These are phyloP conservation scores for Rhinichthys klamathensis DNA, from an alignment of 2,113 vertebrate genomes.

Conservation along the genomic window DNA sequence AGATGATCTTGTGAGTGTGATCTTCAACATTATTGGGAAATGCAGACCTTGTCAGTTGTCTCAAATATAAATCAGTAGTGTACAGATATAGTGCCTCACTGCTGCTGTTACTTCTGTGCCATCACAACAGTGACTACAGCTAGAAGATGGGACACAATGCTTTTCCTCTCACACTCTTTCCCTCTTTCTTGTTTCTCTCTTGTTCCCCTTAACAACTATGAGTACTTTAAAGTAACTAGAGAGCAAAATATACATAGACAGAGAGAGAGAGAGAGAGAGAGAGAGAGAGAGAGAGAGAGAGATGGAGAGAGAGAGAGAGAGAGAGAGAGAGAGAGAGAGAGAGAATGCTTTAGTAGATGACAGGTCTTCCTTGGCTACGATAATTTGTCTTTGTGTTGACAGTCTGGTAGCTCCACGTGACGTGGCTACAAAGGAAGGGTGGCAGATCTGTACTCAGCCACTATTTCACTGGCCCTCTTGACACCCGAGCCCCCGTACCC, in stretches of 20 bases:
- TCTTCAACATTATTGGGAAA: not conserved
- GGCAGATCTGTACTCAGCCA: constrained; percentile 90
- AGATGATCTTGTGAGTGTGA: no score
- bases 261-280: constrained; percentile 67
- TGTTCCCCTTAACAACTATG: constrained; percentile 22
- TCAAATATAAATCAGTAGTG: not conserved
- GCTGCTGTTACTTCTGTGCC: not conserved
- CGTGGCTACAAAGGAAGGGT: constrained; percentile 78
- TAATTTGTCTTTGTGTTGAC: constrained; percentile 95
- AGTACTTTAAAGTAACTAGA: constrained; percentile 44
- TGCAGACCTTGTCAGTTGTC: not conserved
- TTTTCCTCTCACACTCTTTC: constrained; percentile 4
- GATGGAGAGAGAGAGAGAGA: constrained; percentile 57
- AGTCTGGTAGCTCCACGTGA: constrained; percentile 82
- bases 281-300: constrained; percentile 69
- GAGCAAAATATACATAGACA: constrained; percentile 71
- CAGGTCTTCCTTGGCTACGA: constrained; percentile 81
- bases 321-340: constrained; percentile 68
- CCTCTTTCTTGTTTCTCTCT: not conserved
- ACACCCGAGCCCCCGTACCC: constrained; percentile 84
- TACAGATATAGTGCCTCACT: not conserved
- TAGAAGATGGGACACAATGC: not conserved
- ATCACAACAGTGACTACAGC: not conserved
- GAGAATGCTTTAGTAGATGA: constrained; percentile 79
- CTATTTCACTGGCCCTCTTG: constrained; percentile 90